Conservation (phyloP, 2,888 invertebrate genomes). For the Camponotus fellah region DNA sequence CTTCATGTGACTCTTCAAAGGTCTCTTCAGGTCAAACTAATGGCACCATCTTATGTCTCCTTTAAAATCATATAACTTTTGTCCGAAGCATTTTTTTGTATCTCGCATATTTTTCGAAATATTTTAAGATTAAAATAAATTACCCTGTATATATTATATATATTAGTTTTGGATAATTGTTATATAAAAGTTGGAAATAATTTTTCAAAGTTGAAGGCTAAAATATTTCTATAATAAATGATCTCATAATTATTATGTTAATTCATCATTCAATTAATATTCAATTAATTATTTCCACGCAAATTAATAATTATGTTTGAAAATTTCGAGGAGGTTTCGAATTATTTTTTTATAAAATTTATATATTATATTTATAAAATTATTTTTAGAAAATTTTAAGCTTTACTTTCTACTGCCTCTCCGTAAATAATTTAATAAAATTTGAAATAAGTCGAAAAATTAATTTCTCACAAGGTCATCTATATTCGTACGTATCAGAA, state of each 20-base stretch:
- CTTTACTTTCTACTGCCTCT: neutral
- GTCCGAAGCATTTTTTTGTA: no score
- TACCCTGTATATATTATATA: no score
- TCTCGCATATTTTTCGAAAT: no score
- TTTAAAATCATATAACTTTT: no score
- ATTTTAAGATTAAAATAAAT: no score
- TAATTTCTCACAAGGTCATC: neutral
- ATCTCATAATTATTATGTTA: neutral
- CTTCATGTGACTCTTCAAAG: no score
- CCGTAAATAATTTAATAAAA: neutral
- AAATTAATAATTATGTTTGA: slow-evolving; percentile 14
- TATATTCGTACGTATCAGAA: neutral
- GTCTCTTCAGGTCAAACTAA: no score
- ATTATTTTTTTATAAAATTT: no score
- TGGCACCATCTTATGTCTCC: no score
- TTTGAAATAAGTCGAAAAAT: neutral
- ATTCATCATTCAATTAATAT: neutral
- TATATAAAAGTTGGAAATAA: neutral
- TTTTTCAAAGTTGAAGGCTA: neutral
- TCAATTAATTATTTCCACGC: neutral
- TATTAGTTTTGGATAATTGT: neutral
- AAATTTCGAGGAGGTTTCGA: neutral
- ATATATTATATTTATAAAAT: no score
- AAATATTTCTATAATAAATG: neutral
- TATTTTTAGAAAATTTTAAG: neutral